These are phyloP conservation scores for Orius laevigatus DNA, from an alignment of 1,140 invertebrate species.

Conservation along the genomic window DNA sequence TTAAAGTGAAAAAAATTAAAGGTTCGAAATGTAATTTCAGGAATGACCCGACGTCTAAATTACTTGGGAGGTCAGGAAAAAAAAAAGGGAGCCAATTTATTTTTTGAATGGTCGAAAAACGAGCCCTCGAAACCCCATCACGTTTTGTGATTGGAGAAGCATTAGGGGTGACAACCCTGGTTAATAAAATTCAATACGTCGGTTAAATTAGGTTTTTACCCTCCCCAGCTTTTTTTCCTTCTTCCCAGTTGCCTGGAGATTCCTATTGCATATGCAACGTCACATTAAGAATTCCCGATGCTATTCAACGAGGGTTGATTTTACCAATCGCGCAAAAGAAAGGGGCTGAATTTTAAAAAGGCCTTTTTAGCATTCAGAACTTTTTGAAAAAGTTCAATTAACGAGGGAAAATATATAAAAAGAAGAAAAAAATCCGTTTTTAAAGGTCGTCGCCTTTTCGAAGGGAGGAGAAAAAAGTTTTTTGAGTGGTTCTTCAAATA, in stretches of 20 bases:
- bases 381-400: no score
- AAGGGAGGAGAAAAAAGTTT: not conserved
- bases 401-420: no score
- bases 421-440: not conserved
- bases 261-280: no score
- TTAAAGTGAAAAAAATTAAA: no score
- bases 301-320: no score
- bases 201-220: not conserved
- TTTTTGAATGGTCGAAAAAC: constrained; percentile 8
- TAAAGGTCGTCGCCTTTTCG: not conserved
- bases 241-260: no score
- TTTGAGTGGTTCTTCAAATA: not conserved
- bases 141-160: constrained; percentile 3
- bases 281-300: no score
- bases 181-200: constrained; percentile 8
- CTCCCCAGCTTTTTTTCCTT: no score
- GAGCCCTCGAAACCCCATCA: constrained; percentile 1
- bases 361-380: no score
- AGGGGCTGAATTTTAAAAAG: no score
- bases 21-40: no score
- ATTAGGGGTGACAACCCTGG: constrained; percentile 4
- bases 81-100: constrained; percentile 3
- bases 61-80: not conserved
- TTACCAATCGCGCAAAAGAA: no score
- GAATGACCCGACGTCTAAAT: constrained; percentile 1